A percentile compares a stretch with the other conserved stretches of the same genome.
Conservation (phyloP, 2,888 invertebrate genomes). For the Lasioglossum leucozonium region DNA sequence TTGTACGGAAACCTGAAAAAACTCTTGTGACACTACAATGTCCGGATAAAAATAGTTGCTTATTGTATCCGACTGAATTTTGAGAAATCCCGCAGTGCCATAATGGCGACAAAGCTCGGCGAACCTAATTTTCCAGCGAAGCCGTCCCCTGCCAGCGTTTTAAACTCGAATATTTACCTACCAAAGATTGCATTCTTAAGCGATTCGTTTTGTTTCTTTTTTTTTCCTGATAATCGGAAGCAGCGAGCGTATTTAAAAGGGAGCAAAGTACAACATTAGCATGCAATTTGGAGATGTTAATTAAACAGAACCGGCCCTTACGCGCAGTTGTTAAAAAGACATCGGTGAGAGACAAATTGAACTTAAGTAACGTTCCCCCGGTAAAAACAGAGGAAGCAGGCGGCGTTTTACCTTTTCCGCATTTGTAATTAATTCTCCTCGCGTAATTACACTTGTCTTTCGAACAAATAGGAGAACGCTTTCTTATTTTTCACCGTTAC, state of each 20-base stretch:
- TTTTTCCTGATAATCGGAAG: neutral
- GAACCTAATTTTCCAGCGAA: neutral
- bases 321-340: neutral
- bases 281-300: neutral
- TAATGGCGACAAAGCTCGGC: neutral
- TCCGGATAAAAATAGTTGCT: neutral
- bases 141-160: neutral
- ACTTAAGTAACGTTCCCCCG: conserved; percentile 22
- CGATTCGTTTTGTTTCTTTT: neutral
- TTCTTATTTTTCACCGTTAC: conserved; percentile 34
- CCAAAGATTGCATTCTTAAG: neutral
- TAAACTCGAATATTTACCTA: neutral
- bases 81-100: neutral
- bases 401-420: conserved; percentile 9
- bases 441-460: conserved; percentile 51
- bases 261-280: neutral
- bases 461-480: conserved; percentile 43
- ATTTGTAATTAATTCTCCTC: conserved; percentile 45
- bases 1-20: too few relatives aligned
- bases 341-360: conserved; percentile 14
- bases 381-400: neutral
- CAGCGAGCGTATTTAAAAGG: neutral
- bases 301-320: neutral
- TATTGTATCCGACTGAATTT: neutral
- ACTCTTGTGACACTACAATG: neutral